phyloP scores from a whole-genome alignment of 2,113 vertebrate genomes.

The Trogon melanurus region DNA sequence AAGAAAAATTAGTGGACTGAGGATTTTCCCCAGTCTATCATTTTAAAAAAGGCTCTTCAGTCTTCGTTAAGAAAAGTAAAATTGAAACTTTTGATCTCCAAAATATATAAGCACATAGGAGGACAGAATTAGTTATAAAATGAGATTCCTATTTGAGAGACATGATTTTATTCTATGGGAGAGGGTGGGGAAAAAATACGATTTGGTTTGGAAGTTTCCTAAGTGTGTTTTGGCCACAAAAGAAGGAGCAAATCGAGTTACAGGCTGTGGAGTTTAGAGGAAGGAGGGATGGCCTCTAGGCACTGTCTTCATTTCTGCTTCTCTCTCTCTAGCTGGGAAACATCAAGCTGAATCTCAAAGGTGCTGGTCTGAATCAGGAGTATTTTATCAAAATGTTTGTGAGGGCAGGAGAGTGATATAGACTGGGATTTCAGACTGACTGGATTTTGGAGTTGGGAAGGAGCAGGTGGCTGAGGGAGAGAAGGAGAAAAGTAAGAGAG shows the following conservation, averaged over 20 bases:
- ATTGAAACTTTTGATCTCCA: neutral
- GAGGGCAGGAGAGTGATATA: no score
- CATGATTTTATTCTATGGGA: neutral
- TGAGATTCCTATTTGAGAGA: neutral
- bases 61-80: neutral
- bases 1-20: neutral
- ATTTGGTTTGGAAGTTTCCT: neutral
- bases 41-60: neutral
- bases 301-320: neutral
- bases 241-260: neutral
- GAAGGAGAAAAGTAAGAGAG: neutral
- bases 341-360: neutral
- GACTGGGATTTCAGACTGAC: neutral
- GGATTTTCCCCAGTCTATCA: neutral
- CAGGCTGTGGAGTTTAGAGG: neutral
- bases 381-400: neutral
- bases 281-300: neutral
- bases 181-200: rapidly evolving
- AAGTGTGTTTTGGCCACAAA: neutral
- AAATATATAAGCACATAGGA: neutral
- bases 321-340: neutral
- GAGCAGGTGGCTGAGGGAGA: neutral
- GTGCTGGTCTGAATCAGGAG: neutral
- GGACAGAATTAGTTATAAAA: neutral
- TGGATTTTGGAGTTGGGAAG: neutral